Evolutionary conservation across 2,888 invertebrate genomes (phyloP), one percentile per base, ranked within the genome.

Genomic region (Apocheima hispidaria): DNA sequence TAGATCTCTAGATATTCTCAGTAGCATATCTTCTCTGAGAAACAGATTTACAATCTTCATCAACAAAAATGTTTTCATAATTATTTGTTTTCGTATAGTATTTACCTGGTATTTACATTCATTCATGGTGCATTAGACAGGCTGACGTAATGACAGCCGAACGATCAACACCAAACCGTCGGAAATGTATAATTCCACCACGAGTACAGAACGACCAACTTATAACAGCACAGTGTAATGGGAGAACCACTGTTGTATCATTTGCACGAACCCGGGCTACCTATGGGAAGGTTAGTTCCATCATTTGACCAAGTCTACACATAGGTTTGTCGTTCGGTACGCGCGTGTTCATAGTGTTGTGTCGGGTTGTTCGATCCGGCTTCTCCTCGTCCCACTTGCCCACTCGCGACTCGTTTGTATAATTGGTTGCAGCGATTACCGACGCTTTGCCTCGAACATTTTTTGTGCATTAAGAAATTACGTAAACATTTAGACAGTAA

Each of bases 381-480:
- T n/a, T 9, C 40, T 20, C 3, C 14, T 33, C 40, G 40, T 10
- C 41, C 41, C 21, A 21, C 38, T 18, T 38, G 38, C n/a, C 5
- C 41, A 21, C 41, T 41, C 16, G 44, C 28, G 28, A 16, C 28
- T 44, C 10, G 44, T 28, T 12, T 7, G 9, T 26, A 14, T 26
- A 26, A 44, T 44, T 26, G 10, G 10, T 26, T 44, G 18, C 44
- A 44, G 16, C 16, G 12, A 10, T 16, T 44, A 28, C 26, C 10
- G 4, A 9, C 18, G 16, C 16, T 14, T 28, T 5, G 14, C 41
- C 21, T 4, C 10, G 28, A 21, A 10, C n/a, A 12, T 28, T 44
- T 28, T 28, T 44, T 23, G 41, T 41, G 21, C 41, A 21, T 41
- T 44, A 44, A 10, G 26, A 16, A 28, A 28, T 28, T 44, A 44